Base-by-base conservation (phyloP, 2,113 vertebrate species). In the Crypturellus undulatus region DNA sequence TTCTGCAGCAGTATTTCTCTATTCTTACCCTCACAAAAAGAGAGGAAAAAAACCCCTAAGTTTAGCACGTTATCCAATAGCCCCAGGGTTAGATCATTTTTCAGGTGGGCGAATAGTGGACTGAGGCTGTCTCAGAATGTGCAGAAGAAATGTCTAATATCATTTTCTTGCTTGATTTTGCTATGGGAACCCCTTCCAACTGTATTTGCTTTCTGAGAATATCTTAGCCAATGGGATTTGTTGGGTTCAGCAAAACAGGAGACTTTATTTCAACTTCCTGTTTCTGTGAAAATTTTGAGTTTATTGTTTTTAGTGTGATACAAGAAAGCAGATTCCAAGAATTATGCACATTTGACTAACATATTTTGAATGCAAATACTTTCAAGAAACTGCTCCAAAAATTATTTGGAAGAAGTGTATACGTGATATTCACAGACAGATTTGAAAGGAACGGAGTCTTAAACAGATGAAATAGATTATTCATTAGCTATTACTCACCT, bases 381-480 rank as follows among this genome's bases (percentile, higher is more conserved):
- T 90, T 82, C 59, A 58, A 90, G 84, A 83, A 85, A 56, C 19
- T 70, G 25, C 60, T 75, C 42, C 45, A 78, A 25, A 80, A 88
- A n/a, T 56, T 70, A 38, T 54, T 70, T 87, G 56, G 42, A 25
- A 49, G 49, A 72, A 36, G 34, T 36, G 30, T 82, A 68, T 87
- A 34, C 72, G 77, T 54, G 34, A 12, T 70, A 6, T 30, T 90
- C 75, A 60, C 9, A 32, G 86, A n/a, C 60, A 62, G 38, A 56
- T 92, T 69, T 86, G 52, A 78, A 92, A 90, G 81, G 67, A 92
- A 95, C 92, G 54, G 65, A 79, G 34, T 79, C 69, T 34, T 68
- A 78, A 87, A 87, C 63, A 54, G 56, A 75, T 43, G 59, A 84
- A 85, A 88, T 63, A 95, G 76, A 80, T 83, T 95, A 83, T 95